phyloP scores from a whole-genome alignment of 2,888 invertebrate genomes.

The Campopleginae sp. region DNA sequence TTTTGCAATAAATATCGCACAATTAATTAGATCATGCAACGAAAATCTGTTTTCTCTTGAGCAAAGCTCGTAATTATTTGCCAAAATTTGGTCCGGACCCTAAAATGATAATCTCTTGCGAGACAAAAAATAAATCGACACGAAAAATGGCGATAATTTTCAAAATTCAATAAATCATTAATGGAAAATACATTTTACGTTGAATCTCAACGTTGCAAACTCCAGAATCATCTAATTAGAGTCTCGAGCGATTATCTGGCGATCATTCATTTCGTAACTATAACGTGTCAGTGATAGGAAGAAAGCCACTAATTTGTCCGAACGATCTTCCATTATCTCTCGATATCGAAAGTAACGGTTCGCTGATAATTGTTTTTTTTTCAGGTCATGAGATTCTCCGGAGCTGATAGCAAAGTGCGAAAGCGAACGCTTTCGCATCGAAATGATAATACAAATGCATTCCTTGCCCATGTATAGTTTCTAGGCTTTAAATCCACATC shows the following conservation, averaged over 20 bases:
- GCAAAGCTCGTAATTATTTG: too few relatives aligned
- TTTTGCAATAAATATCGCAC: neutral
- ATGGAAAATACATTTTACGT: too few relatives aligned
- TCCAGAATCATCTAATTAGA: too few relatives aligned
- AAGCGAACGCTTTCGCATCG: neutral
- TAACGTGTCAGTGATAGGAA: neutral
- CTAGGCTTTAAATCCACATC: conserved; percentile 89
- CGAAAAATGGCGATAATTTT: too few relatives aligned
- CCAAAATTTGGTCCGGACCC: too few relatives aligned
- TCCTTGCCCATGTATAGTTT: conserved; percentile 90
- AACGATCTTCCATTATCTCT: neutral
- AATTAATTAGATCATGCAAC: too few relatives aligned
- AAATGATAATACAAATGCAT: neutral
- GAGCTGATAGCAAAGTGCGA: neutral
- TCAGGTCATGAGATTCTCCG: neutral
- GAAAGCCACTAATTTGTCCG: neutral
- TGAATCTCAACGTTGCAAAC: too few relatives aligned
- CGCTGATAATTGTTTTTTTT: neutral
- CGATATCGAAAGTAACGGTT: neutral
- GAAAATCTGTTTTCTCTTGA: too few relatives aligned
- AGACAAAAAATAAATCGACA: too few relatives aligned
- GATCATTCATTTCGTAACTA: neutral
- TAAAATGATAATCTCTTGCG: too few relatives aligned
- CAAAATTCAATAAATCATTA: too few relatives aligned
- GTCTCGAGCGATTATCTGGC: neutral